Percentiles rank a stretch among this genome's conserved stretches.
Evolutionary conservation across 2,797 vertebrate genomes (phyloP).

Genomic region (Chaetodon trifasciatus): DNA sequence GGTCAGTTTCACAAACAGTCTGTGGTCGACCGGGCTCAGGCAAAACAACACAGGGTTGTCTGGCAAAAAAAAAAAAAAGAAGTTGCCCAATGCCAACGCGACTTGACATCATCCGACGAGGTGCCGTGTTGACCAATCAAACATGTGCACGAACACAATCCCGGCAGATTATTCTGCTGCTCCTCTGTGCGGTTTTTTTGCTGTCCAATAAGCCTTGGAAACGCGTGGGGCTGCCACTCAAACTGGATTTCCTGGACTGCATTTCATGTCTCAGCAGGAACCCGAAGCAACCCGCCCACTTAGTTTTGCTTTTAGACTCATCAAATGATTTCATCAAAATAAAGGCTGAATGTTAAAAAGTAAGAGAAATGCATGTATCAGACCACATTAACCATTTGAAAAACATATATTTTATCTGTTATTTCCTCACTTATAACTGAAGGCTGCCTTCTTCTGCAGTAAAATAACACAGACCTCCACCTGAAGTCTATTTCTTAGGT

Average conservation of each 20-base stretch:
- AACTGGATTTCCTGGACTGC: neutral
- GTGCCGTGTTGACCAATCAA: neutral
- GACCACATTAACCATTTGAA: neutral
- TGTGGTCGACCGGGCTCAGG: neutral
- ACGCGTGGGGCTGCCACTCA: neutral
- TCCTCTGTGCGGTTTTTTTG: neutral
- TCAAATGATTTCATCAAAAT: neutral
- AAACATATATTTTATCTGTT: neutral
- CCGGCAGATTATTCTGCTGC: neutral
- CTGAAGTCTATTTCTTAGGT: conserved; percentile 8
- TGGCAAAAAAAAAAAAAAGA: neutral
- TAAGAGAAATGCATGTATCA: neutral
- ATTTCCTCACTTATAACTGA: neutral
- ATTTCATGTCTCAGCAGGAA: neutral
- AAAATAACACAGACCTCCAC: neutral
- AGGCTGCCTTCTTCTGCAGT: neutral
- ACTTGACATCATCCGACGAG: neutral
- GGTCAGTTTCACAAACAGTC: neutral
- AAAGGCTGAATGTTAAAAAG: neutral
- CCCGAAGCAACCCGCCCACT: neutral
- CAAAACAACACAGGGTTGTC: neutral
- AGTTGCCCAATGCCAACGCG: neutral
- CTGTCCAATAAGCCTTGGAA: neutral
- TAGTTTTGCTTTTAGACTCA: neutral
- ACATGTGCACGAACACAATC: neutral